phyloP scores from a whole-genome alignment of 1,140 invertebrate species.

The Dendrolimus punctatus region DNA sequence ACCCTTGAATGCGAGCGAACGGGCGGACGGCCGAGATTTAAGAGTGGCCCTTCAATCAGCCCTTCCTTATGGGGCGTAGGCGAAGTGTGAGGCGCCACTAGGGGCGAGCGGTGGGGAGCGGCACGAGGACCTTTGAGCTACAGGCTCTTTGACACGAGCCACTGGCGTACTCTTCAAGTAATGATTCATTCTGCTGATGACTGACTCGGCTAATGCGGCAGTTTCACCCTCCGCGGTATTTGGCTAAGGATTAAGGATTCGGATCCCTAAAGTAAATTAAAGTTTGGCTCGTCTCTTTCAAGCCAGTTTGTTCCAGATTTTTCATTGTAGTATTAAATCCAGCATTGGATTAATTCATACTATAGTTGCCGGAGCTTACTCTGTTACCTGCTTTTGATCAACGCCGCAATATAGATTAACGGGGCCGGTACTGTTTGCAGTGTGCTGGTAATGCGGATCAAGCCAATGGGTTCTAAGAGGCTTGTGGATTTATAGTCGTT shows the following conservation, averaged over 20 bases:
- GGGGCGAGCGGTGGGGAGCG: slow-evolving; percentile 19
- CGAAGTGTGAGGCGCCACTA: slow-evolving; percentile 25
- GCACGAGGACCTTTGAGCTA: slow-evolving; percentile 63
- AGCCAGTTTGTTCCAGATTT: slow-evolving; percentile 19
- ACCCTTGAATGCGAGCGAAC: slow-evolving; percentile 67
- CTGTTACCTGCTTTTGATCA: slow-evolving; percentile 1
- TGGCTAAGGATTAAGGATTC: slow-evolving; percentile 49
- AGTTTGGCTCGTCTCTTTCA: slow-evolving; percentile 23
- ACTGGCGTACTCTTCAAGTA: slow-evolving; percentile 69
- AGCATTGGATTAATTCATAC: neutral
- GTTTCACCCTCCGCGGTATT: slow-evolving; percentile 45
- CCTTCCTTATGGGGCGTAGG: slow-evolving; percentile 53
- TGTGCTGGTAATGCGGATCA: neutral
- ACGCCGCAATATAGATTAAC: slow-evolving; percentile 9
- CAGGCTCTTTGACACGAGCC: slow-evolving; percentile 69
- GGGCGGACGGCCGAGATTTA: slow-evolving; percentile 65
- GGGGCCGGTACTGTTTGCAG: slow-evolving; percentile 1
- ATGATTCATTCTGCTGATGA: slow-evolving; percentile 71
- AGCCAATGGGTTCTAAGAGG: too few species aligned
- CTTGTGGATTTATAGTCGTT: too few species aligned
- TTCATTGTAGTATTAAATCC: neutral
- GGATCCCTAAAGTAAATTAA: slow-evolving; percentile 23
- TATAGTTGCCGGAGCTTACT: neutral
- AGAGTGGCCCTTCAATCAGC: slow-evolving; percentile 70
- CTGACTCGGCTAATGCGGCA: slow-evolving; percentile 64